A percentile compares a stretch with the other conserved stretches of the same genome.
phyloP scores from a whole-genome alignment of 2,888 invertebrate species.

The Coleophora deauratella region DNA sequence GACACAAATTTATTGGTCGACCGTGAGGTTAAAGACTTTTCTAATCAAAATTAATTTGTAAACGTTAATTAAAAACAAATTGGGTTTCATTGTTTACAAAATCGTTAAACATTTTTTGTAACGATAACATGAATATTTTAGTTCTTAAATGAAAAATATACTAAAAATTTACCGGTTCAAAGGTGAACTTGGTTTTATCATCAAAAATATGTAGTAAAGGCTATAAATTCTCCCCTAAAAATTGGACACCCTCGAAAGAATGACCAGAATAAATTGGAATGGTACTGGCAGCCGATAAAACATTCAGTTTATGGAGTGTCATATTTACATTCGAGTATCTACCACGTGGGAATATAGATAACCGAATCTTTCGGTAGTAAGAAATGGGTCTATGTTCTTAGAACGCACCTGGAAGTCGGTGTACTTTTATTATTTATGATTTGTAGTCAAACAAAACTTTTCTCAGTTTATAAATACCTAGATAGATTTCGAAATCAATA shows the following conservation, averaged over 20 bases:
- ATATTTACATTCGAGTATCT: slow-evolving; percentile 62
- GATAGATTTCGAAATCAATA: no score
- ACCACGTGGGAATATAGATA: slow-evolving; percentile 54
- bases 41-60: not conserved
- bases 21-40: slow-evolving; percentile 1
- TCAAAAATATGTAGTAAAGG: slow-evolving; percentile 50
- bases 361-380: slow-evolving; percentile 16
- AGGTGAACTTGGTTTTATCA: slow-evolving; percentile 37
- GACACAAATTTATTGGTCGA: slow-evolving; percentile 39
- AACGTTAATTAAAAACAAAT: no score
- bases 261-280: slow-evolving; percentile 74
- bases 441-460: no score
- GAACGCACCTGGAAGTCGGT: no score
- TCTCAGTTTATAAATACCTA: no score
- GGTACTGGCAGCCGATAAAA: slow-evolving; percentile 69
- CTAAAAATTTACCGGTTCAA: slow-evolving; percentile 20
- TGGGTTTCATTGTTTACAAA: no score
- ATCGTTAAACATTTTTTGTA: no score
- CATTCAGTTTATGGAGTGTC: slow-evolving; percentile 73
- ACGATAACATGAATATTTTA: no score
- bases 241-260: slow-evolving; percentile 69
- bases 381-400: no score
- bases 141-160: no score
- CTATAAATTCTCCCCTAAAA: slow-evolving; percentile 65
- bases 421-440: no score